Evolutionary conservation across 2,888 invertebrate species (phyloP), one percentile per base, ranked within the genome.

Genomic region (Lingula anatina): DNA sequence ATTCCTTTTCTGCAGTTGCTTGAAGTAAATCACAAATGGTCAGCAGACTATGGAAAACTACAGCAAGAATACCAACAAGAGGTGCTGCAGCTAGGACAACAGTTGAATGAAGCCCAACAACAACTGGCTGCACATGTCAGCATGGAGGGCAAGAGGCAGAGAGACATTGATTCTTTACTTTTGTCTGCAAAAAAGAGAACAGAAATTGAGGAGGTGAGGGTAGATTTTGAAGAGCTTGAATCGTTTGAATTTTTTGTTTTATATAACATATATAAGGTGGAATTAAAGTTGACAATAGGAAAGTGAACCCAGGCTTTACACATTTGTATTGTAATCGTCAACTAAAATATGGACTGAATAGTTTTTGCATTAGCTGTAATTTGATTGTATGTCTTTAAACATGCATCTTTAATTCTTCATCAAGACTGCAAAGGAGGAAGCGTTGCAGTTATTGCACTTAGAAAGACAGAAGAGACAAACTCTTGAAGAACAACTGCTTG

Each of bases 111-210:
- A 4, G n/a, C 26, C 20, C 51, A 50, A 3, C 46, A 47, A 18
- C 54, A 59, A 27, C 44, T 60, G 9, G 49, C 47, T 12, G 55
- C 49, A 9, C 42, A 40, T 26, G 50, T 52, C 26, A 38, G 51
- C 15, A 46, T 50, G 21, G 57, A 58, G 37, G 57, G 57, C 26
- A 46, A 55, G 18, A 50, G 51, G 18, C 40, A 50, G 26, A 46
- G 50, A 21, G 61, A 62, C n/a, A 56, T 49, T 47, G 60, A 64
- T 37, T 55, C 55, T 38, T 56, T 59, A 44, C 46, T 62, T 37
- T 46, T 54, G 21, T 51, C 49, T 18, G 50, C 58, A 9, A 64
- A 62, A 47, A 51, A 57, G 43, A 54, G 53, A 38, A 50, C 53
- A 5, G 46, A 40, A 27, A 60, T 62, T 20, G 60, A 59, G 48